Evolutionary conservation across 2,797 vertebrate genomes (phyloP), one percentile per base, ranked within the genome.

Genomic region (Carapus acus): DNA sequence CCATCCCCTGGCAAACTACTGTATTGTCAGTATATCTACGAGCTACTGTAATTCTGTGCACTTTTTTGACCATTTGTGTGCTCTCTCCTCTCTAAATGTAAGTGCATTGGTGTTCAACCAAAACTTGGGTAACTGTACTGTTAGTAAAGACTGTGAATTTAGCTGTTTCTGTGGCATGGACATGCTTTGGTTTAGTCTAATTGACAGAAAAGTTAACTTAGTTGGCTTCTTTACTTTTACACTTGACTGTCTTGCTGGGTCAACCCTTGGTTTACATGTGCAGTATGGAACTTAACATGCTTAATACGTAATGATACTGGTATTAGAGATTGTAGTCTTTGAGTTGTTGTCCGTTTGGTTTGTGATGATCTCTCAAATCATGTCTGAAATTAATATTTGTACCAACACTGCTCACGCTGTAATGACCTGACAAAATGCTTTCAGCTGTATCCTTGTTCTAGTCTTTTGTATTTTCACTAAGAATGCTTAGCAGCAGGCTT

Each of bases 381-480:
- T 90, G 92, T 95, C 92, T 88, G 90, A 89, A 81, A 89, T 71
- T 77, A 88, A 91, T 88, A 88, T 85, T 81, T 87, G 91, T 93
- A 90, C 89, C 82, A 86, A 90, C 89, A 91, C 93, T 90, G 81
- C 76, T 85, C 80, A 84, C 66, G 78, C 69, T 76, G 79, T 86
- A 71, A 76, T 75, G 71, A 83, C 66, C 73, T 67, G 47, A 79
- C 74, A 86, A 88, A 55, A 77, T 74, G 87, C 86, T 90, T 86
- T 89, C 83, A 83, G 87, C 89, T 91, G 88, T 89, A 87, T 91
- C 90, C 90, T 89, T 74, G 86, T 93, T 90, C 89, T 94, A 90
- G 91, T 94, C 90, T 97, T 90, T 98, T 96, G 93, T 97, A 96
- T 93, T 91, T 92, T 94, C 91, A 92, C 90, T 90, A 88, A 88